Base-by-base conservation (phyloP, 2,888 invertebrate species). In the Scotopteryx bipunctaria region DNA sequence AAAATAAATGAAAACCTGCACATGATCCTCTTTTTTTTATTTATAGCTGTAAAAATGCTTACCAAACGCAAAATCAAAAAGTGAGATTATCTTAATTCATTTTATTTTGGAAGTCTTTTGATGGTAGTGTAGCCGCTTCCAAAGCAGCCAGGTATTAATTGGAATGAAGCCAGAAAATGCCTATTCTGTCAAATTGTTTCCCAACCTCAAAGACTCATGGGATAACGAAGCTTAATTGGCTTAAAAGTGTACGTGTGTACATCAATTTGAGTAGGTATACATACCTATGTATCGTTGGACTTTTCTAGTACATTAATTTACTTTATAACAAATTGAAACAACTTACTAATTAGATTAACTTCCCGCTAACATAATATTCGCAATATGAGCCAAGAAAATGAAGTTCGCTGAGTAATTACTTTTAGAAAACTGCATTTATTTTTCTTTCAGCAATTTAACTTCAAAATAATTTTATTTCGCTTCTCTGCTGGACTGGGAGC, bases 101-200 rank as follows among this genome's bases (percentile, higher is more conserved):
- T n/a, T n/a, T n/a, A n/a, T n/a, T n/a, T n/a, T n/a, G n/a, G n/a
- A n/a, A n/a, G n/a, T n/a, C n/a, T n/a, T n/a, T n/a, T n/a, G n/a
- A n/a, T n/a, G n/a, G n/a, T n/a, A n/a, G n/a, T n/a, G n/a, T n/a
- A n/a, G 19, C 35, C 1, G 19, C 1, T 19, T 35, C 14, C 13
- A 11, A 19, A 11, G 2, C 9, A 35, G 6, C 44, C 43, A 48
- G 49, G 41, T 50, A 59, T 64, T 65, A 64, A 63, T 55, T 61
- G 56, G 45, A 51, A 46, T 38, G 44, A 50, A 53, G 53, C 53
- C 52, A 51, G 58, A 45, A 59, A 54, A 43, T 41, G 43, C 17
- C 33, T 55, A 57, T 69, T n/a, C 60, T 63, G 57, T 59, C 57
- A 38, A 16, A 56, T 49, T 17, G 32, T 40, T 49, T 47, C 16